Evolutionary conservation across 2,888 invertebrate species (phyloP), one percentile per base, ranked within the genome.

Genomic region (Shargacucullia verbasci): DNA sequence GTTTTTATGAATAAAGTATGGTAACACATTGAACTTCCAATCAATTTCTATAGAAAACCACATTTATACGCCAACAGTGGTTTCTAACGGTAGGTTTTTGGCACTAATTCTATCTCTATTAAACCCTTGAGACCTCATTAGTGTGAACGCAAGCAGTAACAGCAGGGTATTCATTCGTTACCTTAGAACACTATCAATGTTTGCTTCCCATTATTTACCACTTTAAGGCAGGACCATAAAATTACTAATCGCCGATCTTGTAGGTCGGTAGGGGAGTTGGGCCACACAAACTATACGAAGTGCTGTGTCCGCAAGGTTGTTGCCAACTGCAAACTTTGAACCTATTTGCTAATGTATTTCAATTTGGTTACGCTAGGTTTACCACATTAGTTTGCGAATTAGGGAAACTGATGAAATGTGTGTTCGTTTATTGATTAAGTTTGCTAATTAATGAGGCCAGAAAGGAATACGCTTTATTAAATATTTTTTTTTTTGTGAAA

Each of bases 261-360:
- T 50, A 48, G 59, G 53, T 50, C 53, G 52, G 47, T 12, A 35
- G 44, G 38, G 29, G 31, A 45, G 15, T 40, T 29, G 20, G 33
- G 44, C 14, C 20, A 33, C 29, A 56, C 53, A 48, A 65, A 70
- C 53, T 59, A 40, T 34, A 55, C 39, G 45, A 69, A 69, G 40
- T 65, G 66, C 66, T 50, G 55, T n/a, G 52, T 29, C 35, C 20
- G 47, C 45, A 33, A 55, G 46, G 46, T 65, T 47, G 45, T 70
- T 56, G 56, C 56, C 56, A 53, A 65, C 49, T 54, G 47, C 46
- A 59, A 70, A 65, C 40, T 59, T 56, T 40, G 12, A 50, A 62
- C 40, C 56, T 14, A 59, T 53, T 70, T 39, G 59, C 41, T 70
- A 65, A 65, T 69, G 48, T 53, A 48, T 53, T 62, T 52, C 45